Base-by-base conservation (phyloP, 2,888 invertebrate genomes). In the Chymomyza caudatula region DNA sequence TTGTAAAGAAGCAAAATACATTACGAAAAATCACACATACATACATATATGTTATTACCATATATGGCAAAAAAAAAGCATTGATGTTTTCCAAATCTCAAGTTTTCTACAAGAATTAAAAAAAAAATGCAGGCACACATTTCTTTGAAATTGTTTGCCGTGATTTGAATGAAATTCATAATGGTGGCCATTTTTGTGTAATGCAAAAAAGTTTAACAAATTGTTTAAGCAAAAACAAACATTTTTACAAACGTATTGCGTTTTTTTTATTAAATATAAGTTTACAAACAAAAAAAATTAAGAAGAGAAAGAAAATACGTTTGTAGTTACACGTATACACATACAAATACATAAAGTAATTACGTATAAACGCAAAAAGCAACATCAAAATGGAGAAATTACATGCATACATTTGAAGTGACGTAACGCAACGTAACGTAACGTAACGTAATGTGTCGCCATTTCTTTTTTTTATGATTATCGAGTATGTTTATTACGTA, bases 81-180 rank as follows among this genome's bases (percentile, higher is more conserved):
- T 20, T 15, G 54, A 23, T 52, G 58, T 63, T 63, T 63, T 63
- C 58, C 63, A 63, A 59, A 58, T 63, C 59, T 63, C 59, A 63
- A 51, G 43, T 53, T 63, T 63, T 63, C 63, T 63, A 58, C 44
- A 58, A 58, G 57, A 63, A 63, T 58, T 47, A 64, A 68, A 60
- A 65, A 64, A 52, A 23, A 29, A 47, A 76, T 60, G 71, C 67
- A 68, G 71, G 64, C 69, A 60, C 61, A 83, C 29, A 67, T 86
- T 80, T 80, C 87, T 74, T 81, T 84, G 85, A 87, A 87, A 84
- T 84, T 83, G 87, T 84, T 80, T 73, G 78, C 78, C 84, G 87
- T 88, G 87, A 87, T 89, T 88, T 85, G 87, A 89, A 88, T 88
- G 81, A 87, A 88, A 88, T 89, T 88, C 89, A 83, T 88, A 85